Evolutionary conservation across 2,113 vertebrate species (phyloP).

Genomic region (Phyllostomus discolor): DNA sequence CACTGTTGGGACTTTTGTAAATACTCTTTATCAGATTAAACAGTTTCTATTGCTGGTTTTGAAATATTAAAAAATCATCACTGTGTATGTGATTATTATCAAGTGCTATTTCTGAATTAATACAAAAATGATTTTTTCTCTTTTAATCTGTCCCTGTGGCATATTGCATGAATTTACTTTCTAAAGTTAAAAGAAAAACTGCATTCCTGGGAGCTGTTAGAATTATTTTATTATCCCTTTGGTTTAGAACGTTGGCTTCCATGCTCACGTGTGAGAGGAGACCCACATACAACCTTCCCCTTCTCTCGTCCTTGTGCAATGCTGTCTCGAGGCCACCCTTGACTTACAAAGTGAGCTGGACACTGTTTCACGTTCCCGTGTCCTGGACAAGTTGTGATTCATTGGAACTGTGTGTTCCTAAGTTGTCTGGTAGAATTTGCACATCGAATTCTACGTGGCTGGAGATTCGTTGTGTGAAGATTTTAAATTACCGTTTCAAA

Average conservation of each 20-base stretch:
- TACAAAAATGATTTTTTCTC: neutral
- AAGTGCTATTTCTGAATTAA: neutral
- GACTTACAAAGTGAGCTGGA: neutral
- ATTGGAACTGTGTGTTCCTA: neutral
- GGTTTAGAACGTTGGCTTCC: neutral
- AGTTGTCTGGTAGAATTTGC: neutral
- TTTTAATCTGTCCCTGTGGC: neutral
- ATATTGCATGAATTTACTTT: neutral
- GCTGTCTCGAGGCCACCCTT: neutral
- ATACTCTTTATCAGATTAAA: neutral
- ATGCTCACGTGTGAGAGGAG: neutral
- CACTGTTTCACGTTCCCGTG: neutral
- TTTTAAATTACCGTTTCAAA: neutral
- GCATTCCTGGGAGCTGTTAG: neutral
- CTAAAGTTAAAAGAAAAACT: neutral
- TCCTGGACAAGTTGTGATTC: neutral
- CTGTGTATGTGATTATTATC: neutral
- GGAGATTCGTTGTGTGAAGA: neutral
- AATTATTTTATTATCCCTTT: neutral
- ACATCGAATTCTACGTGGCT: neutral
- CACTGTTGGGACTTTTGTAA: neutral
- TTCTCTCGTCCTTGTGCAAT: neutral
- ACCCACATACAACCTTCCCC: neutral
- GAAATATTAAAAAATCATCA: neutral
- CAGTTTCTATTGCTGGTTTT: neutral